Conservation (phyloP, 2,888 invertebrate genomes). For the Drosophila meridionalis region DNA sequence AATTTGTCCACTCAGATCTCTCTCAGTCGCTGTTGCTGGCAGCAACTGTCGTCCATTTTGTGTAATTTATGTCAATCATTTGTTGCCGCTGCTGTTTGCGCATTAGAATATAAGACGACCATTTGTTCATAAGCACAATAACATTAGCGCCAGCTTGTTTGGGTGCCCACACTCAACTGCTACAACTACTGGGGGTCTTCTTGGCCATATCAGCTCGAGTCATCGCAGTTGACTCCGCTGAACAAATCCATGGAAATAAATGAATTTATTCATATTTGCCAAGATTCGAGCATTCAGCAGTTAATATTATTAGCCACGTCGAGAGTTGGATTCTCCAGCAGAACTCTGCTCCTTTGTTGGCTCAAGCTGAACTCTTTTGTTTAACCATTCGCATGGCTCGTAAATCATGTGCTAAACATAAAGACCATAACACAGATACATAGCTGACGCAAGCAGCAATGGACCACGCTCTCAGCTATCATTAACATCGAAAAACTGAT, state of each 20-base stretch:
- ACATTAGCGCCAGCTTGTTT: slow-evolving; percentile 31
- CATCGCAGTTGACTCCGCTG: not conserved
- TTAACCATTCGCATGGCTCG: slow-evolving; percentile 11
- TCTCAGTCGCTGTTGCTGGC: not conserved
- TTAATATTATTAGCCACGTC: not conserved
- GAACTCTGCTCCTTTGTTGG: not conserved
- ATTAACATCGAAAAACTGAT: slow-evolving; percentile 24
- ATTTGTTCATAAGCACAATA: slow-evolving; percentile 44
- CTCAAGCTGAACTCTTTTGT: slow-evolving; percentile 9
- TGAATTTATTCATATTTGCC: slow-evolving; percentile 14
- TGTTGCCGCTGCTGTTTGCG: slow-evolving; percentile 48
- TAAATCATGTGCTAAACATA: slow-evolving; percentile 39
- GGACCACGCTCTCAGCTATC: slow-evolving; percentile 27
- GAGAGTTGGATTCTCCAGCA: not conserved
- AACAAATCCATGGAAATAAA: slow-evolving; percentile 7
- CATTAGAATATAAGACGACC: slow-evolving; percentile 52
- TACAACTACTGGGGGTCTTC: not conserved
- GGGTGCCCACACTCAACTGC: not conserved
- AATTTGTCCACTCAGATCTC: not conserved
- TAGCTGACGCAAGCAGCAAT: slow-evolving; percentile 33
- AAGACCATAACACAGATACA: slow-evolving; percentile 12
- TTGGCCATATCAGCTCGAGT: not conserved
- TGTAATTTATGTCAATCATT: slow-evolving; percentile 74
- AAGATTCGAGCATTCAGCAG: not conserved
- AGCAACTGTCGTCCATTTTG: slow-evolving; percentile 47